These are phyloP conservation scores for Brachirus orientalis DNA, from an alignment of 2,113 vertebrate species.

Conservation along the genomic window DNA sequence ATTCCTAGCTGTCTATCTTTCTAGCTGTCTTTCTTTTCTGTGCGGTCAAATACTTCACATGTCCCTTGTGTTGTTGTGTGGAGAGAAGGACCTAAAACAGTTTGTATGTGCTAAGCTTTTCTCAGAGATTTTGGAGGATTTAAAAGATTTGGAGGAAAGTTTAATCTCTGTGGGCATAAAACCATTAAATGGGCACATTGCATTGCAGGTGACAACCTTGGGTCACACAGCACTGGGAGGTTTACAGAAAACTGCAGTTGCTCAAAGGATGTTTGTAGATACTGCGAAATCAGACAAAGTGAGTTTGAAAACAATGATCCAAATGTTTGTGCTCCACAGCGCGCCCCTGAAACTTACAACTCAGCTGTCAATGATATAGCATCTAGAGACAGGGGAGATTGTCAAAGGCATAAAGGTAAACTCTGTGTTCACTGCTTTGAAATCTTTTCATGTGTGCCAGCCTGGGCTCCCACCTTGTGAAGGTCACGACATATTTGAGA, in stretches of 20 bases:
- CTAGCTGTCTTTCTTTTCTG: slow-evolving; percentile 40
- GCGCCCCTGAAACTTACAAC: slow-evolving; percentile 31
- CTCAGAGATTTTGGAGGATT: too few relatives aligned
- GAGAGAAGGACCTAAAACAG: too few relatives aligned
- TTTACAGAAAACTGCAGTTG: neutral
- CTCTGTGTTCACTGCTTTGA: slow-evolving; percentile 37
- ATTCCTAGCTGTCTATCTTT: neutral
- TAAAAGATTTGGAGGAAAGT: too few relatives aligned
- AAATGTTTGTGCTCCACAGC: slow-evolving; percentile 34
- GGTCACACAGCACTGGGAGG: neutral
- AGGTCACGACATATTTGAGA: slow-evolving; percentile 35
- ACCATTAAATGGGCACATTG: too few relatives aligned
- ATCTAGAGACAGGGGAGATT: slow-evolving; percentile 1
- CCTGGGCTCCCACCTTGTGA: slow-evolving; percentile 23
- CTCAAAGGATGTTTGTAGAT: neutral
- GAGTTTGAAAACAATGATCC: slow-evolving; percentile 31
- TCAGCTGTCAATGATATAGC: slow-evolving; percentile 31
- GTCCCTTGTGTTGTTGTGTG: slow-evolving; percentile 5
- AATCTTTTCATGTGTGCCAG: slow-evolving; percentile 41
- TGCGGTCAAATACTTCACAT: slow-evolving; percentile 36
- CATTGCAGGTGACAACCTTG: neutral
- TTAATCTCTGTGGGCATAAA: too few relatives aligned
- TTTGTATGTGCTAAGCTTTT: too few relatives aligned
- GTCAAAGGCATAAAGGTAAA: slow-evolving; percentile 47
- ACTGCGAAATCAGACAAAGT: neutral